phyloP scores from a whole-genome alignment of 1,140 invertebrate genomes.

The Campodea augens region DNA sequence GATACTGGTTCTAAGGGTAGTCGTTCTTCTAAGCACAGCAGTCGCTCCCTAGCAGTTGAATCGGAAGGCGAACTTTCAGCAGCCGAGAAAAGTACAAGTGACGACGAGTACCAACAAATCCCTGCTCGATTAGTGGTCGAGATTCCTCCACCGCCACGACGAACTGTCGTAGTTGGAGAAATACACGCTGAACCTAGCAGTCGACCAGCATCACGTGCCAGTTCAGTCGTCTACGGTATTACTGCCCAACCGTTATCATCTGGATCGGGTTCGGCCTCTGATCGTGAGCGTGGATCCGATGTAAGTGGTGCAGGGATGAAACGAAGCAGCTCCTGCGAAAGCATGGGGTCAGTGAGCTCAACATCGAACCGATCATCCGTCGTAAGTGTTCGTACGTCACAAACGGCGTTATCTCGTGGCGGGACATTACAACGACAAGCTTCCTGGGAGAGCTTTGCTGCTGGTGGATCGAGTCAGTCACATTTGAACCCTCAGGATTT shows the following conservation, averaged over 20 bases:
- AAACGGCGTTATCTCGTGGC: slow-evolving; percentile 28
- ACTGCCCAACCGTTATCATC: too few species aligned
- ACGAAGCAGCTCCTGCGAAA: slow-evolving; percentile 12
- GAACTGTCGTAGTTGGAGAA: not conserved
- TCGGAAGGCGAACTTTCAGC: not conserved
- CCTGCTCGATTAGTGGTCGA: slow-evolving; percentile 29
- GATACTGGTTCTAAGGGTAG: not conserved
- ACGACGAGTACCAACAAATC: slow-evolving; percentile 40
- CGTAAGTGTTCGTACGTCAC: slow-evolving; percentile 19
- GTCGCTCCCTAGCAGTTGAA: not conserved
- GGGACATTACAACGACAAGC: slow-evolving; percentile 30
- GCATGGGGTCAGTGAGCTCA: slow-evolving; percentile 22
- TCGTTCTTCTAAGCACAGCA: not conserved
- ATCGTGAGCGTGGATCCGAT: slow-evolving; percentile 11
- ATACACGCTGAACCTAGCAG: not conserved
- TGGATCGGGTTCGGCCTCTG: too few species aligned
- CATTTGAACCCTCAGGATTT: slow-evolving; percentile 21
- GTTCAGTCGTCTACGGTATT: too few species aligned
- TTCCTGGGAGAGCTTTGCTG: slow-evolving; percentile 39
- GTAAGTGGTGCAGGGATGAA: slow-evolving; percentile 16
- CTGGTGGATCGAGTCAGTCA: slow-evolving; percentile 12
- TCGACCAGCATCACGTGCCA: not conserved
- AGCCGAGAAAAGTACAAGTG: slow-evolving; percentile 18
- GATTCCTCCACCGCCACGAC: slow-evolving; percentile 2
- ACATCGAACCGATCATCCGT: slow-evolving; percentile 23